These are phyloP conservation scores for Oreochromis mossambicus DNA, from an alignment of 2,797 vertebrate species.

Conservation along the genomic window DNA sequence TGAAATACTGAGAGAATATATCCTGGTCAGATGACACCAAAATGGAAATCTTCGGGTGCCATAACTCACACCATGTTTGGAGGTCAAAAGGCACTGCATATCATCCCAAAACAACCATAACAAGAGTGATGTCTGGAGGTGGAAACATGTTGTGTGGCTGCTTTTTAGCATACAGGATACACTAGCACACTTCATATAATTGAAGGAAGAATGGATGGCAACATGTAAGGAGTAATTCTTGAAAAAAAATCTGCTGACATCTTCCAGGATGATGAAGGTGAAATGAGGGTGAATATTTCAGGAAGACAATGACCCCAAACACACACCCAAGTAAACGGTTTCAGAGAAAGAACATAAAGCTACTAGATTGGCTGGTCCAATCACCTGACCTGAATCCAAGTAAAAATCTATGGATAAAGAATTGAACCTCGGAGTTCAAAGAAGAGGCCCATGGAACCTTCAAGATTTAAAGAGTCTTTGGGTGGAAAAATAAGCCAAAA, in stretches of 20 bases:
- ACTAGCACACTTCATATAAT: not conserved
- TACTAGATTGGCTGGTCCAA: not conserved
- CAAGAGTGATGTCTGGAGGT: not conserved
- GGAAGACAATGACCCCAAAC: not conserved
- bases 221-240: not conserved
- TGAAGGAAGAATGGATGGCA: not conserved
- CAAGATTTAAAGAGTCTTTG: not conserved
- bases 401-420: not conserved
- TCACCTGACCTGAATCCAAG: not conserved
- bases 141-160: not conserved
- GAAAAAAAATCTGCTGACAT: not conserved
- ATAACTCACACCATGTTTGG: not conserved
- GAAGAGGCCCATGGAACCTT: not conserved
- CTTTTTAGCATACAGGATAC: not conserved
- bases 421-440: not conserved
- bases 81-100: not conserved
- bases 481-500: not conserved
- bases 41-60: not conserved
- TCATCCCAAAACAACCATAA: not conserved
- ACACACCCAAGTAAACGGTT: not conserved
- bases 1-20: not conserved
- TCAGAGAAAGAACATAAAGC: not conserved
- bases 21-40: not conserved
- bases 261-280: not conserved
- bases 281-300: not conserved